A percentile compares a stretch with the other conserved stretches of the same genome.
These are phyloP conservation scores for Nineta flava DNA, from an alignment of 2,888 invertebrate genomes.

Conservation along the genomic window DNA sequence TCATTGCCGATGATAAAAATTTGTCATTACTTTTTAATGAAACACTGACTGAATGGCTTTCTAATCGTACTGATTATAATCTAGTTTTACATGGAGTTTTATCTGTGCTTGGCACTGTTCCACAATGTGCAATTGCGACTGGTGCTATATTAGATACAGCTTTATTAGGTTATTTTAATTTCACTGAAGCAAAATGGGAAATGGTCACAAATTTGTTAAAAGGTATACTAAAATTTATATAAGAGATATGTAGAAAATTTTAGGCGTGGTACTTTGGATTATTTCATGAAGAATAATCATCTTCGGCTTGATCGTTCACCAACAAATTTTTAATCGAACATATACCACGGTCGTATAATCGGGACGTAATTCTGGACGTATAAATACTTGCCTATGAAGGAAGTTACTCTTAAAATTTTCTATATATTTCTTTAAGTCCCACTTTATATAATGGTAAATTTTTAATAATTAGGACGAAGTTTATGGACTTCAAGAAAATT, in stretches of 20 bases:
- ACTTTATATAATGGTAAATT: neutral
- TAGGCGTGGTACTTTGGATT: too few species aligned
- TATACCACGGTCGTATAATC: too few species aligned
- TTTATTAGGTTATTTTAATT: slow-evolving; percentile 5
- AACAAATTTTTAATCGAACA: too few species aligned
- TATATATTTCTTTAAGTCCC: neutral
- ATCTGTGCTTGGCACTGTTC: neutral
- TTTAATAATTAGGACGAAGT: neutral
- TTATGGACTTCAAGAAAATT: neutral
- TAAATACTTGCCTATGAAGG: too few species aligned
- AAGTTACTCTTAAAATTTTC: too few species aligned
- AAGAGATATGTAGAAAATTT: too few species aligned
- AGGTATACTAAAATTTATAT: slow-evolving; percentile 6
- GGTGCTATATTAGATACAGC: slow-evolving; percentile 2
- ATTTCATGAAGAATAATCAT: too few species aligned
- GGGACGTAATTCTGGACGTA: too few species aligned
- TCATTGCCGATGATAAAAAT: slow-evolving; percentile 1
- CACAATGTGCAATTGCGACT: slow-evolving; percentile 1
- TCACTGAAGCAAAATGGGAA: neutral
- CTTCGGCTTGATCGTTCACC: too few species aligned
- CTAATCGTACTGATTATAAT: neutral
- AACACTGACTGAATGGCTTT: neutral
- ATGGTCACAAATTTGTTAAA: slow-evolving; percentile 14
- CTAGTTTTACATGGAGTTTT: slow-evolving; percentile 1
- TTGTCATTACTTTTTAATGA: neutral